A percentile compares a stretch with the other conserved stretches of the same genome.
Evolutionary conservation across 2,113 vertebrate genomes (phyloP).

Genomic region (Phylloscopus trochilus): DNA sequence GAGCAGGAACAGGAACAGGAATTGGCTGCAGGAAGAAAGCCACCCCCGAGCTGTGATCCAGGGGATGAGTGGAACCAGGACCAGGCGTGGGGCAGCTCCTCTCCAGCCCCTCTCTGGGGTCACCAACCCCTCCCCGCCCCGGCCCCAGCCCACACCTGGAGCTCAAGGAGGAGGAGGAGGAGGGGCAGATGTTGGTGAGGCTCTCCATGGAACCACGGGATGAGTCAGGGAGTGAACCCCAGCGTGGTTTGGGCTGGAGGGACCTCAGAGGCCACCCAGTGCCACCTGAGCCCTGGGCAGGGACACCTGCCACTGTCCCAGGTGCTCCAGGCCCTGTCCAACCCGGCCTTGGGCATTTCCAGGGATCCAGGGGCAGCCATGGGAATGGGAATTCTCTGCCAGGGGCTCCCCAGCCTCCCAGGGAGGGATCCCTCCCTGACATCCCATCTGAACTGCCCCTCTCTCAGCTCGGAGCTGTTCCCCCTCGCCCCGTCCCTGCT

Average conservation of each 20-base stretch:
- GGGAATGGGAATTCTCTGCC: neutral
- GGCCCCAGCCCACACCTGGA: neutral
- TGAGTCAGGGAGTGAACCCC: neutral
- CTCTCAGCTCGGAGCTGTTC: fast-evolving
- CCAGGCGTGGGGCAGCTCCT: neutral
- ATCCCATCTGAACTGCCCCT: neutral
- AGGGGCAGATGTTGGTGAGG: neutral
- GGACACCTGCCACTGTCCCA: fast-evolving
- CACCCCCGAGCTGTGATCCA: neutral
- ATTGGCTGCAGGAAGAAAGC: neutral
- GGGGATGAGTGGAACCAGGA: neutral
- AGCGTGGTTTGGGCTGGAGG: neutral
- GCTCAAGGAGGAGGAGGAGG: neutral
- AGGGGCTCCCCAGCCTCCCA: fast-evolving
- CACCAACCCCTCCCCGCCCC: too few species aligned
- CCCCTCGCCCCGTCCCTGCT: neutral
- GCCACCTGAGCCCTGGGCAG: neutral
- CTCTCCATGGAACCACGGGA: neutral
- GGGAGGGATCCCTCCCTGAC: neutral
- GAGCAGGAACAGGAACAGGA: neutral
- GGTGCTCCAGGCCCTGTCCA: fast-evolving
- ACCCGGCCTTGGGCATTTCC: neutral
- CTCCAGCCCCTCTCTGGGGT: fast-evolving
- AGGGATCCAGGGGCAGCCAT: neutral
- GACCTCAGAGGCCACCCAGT: neutral